Evolutionary conservation across 2,113 vertebrate species (phyloP), one percentile per base, ranked within the genome.

Genomic region (Cyanoderma ruficeps): DNA sequence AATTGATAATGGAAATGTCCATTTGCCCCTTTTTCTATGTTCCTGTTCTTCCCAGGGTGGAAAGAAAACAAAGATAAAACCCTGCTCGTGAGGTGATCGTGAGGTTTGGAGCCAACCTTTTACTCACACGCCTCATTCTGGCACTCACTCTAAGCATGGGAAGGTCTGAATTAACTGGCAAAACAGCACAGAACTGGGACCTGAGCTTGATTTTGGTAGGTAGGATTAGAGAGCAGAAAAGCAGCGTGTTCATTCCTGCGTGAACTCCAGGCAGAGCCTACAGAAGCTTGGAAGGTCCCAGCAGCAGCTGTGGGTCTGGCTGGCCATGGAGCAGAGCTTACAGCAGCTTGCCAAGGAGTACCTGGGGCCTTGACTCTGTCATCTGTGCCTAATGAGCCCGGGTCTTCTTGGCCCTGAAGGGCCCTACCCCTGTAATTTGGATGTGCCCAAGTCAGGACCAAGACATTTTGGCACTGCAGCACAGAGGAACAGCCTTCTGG

Each of bases 291-390:
- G 68, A 71, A 90, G 70, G 85, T 87, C 88, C 74, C 90, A 82
- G 93, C 56, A 94, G 88, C 88, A 93, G 78, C 90, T 91, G 90
- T 64, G 55, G 74, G 52, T 59, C 47, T 63, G 85, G 18, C 88
- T 87, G 56, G 52, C 74, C 47, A 3, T 6, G 25, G 42, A 70
- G 50, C 77, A 44, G 71, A 91, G 76, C 71, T 65, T 33, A 44
- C 21, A 65, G 84, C 90, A 89, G 76, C 68, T 72, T 69, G 81
- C 68, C 10, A 11, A 49, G 46, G 41, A n/a, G 24, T 39, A 87
- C 41, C 72, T 65, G 59, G 35, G 81, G 37, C 82, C 47, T 39
- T 2, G 4, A 33, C 65, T 80, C 15, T 76, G 71, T 86, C 71
- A 52, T 71, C 85, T 1, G 13, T 78, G 90, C 82, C 52, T 87